Conservation (phyloP, 1,140 invertebrate species). For the Dinoponera quadriceps region DNA sequence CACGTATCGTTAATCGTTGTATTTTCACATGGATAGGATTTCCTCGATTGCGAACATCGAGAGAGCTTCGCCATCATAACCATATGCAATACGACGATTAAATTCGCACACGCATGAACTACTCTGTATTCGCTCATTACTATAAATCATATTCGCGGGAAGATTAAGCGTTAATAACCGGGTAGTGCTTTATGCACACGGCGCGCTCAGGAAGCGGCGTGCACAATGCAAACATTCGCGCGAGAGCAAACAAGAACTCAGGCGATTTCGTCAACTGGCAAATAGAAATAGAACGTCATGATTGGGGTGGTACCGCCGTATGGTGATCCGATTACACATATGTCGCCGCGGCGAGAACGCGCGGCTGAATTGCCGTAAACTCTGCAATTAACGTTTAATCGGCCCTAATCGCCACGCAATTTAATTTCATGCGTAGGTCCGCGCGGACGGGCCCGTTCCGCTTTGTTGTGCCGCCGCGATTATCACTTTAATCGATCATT, state of each 20-base stretch:
- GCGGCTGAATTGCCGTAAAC: slow-evolving; percentile 24
- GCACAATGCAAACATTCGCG: not conserved
- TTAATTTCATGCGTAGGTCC: slow-evolving; percentile 41
- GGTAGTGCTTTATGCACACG: not conserved
- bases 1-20: no score
- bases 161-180: not conserved
- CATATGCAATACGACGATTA: no score
- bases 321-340: slow-evolving; percentile 47
- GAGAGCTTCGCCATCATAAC: no score
- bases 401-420: slow-evolving; percentile 28
- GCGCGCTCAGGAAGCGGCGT: not conserved
- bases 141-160: not conserved
- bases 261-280: slow-evolving; percentile 20
- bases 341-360: not conserved
- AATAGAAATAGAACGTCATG: slow-evolving; percentile 57
- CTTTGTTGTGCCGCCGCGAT: slow-evolving; percentile 27
- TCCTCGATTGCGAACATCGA: no score
- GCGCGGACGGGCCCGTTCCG: not conserved
- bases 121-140: not conserved
- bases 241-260: not conserved
- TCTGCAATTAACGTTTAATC: slow-evolving; percentile 55
- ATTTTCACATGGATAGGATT: no score
- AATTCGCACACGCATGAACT: no score
- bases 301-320: slow-evolving; percentile 33
- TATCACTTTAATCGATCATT: slow-evolving; percentile 39